Percentiles rank a stretch among this genome's conserved stretches.
Evolutionary conservation across 2,113 vertebrate species (phyloP).

Genomic region (Campylomormyrus numenius): DNA sequence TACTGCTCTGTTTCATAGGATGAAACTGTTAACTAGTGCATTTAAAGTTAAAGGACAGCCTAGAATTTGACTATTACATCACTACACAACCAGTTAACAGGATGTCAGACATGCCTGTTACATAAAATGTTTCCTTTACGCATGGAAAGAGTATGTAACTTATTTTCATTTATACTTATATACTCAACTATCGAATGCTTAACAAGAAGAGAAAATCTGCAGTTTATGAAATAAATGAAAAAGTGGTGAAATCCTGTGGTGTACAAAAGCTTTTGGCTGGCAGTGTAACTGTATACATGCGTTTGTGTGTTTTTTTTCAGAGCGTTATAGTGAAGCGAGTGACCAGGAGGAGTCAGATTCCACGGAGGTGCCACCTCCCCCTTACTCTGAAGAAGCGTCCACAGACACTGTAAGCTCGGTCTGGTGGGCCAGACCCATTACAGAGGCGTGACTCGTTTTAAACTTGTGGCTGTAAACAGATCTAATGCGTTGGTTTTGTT

Average conservation of each 20-base stretch:
- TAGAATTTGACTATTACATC: not conserved
- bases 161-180: not conserved
- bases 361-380: slow-evolving; percentile 67
- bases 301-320: slow-evolving; percentile 48
- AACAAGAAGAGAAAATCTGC: not conserved
- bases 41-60: not conserved
- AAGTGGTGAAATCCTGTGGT: not conserved
- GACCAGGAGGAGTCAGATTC: slow-evolving; percentile 85
- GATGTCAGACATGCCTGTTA: not conserved
- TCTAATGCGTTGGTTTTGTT: not conserved
- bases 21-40: not conserved
- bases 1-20: not conserved
- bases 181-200: not conserved
- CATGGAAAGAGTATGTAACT: not conserved
- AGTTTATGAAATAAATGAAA: not conserved
- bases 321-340: slow-evolving; percentile 89
- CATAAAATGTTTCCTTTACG: too few relatives aligned
- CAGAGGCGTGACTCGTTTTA: not conserved
- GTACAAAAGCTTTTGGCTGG: not conserved
- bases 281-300: not conserved
- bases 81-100: not conserved
- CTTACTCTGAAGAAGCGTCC: slow-evolving; percentile 57
- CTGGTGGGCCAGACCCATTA: slow-evolving; percentile 47
- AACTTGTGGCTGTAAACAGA: not conserved
- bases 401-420: slow-evolving; percentile 41